phyloP scores from a whole-genome alignment of 2,888 invertebrate genomes.

The Eulithis testata region DNA sequence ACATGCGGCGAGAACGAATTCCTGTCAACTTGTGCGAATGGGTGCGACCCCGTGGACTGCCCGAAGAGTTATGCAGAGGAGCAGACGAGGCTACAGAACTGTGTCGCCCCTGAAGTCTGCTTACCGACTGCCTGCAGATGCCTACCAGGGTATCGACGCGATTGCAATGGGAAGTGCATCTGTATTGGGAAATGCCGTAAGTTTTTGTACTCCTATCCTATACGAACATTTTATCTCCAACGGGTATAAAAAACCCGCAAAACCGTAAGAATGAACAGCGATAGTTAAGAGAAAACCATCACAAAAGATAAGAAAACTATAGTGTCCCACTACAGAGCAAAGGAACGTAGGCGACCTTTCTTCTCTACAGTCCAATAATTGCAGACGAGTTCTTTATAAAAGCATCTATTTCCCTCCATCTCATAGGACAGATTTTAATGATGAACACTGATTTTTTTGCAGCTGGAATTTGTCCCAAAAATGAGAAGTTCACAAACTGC shows the following conservation, averaged over 20 bases:
- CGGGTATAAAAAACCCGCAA: too few relatives aligned
- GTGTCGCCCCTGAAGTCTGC: constrained; percentile 16
- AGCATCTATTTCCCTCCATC: too few relatives aligned
- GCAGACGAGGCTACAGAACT: constrained; percentile 6
- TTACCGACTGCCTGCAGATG: constrained; percentile 25
- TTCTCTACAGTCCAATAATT: too few relatives aligned
- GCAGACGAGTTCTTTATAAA: too few relatives aligned
- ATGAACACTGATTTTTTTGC: background rate
- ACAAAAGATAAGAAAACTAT: too few relatives aligned
- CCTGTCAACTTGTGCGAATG: constrained; percentile 25
- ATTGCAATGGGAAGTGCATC: constrained; percentile 25
- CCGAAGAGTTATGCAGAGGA: constrained; percentile 22
- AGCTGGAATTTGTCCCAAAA: constrained; percentile 25
- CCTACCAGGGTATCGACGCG: constrained; percentile 20
- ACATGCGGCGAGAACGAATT: constrained; percentile 30
- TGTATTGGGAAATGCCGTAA: constrained; percentile 32
- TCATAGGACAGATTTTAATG: too few relatives aligned
- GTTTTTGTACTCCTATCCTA: constrained; percentile 5
- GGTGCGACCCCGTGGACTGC: constrained; percentile 20
- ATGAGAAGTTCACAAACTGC: constrained; percentile 36
- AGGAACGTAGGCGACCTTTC: too few relatives aligned
- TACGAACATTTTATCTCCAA: too few relatives aligned
- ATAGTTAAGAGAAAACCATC: too few relatives aligned
- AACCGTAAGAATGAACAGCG: too few relatives aligned
- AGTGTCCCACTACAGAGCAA: too few relatives aligned